phyloP scores from a whole-genome alignment of 2,888 invertebrate genomes.

The Lasioglossum vierecki region DNA sequence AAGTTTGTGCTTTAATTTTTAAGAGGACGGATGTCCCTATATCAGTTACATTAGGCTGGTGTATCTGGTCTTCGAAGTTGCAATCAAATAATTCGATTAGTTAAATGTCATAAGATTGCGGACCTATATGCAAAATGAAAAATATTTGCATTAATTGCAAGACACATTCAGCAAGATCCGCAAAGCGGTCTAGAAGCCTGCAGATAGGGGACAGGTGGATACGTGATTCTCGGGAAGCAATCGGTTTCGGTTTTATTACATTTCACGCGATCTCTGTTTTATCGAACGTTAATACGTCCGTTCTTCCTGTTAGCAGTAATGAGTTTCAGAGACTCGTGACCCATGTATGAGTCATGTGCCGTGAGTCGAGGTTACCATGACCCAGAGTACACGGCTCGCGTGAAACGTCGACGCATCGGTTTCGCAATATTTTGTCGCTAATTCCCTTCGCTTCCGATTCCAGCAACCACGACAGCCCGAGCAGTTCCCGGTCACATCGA shows the following conservation, averaged over 20 bases:
- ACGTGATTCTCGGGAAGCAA: background rate
- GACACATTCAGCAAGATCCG: background rate
- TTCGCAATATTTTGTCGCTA: background rate
- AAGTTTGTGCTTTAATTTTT: too few species aligned
- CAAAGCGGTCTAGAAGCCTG: background rate
- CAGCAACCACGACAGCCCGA: conserved; percentile 78
- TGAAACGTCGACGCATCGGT: background rate
- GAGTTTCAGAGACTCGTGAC: conserved; percentile 12
- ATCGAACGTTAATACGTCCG: background rate
- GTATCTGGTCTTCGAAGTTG: background rate
- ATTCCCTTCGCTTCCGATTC: conserved; percentile 32
- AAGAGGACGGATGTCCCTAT: too few species aligned
- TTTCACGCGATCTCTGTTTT: background rate
- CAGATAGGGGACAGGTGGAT: background rate
- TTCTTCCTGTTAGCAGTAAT: conserved; percentile 6
- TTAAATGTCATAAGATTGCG: background rate
- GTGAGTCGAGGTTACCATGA: background rate
- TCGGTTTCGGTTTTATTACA: background rate
- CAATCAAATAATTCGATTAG: background rate
- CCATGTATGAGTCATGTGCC: conserved; percentile 1
- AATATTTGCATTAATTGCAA: too few species aligned
- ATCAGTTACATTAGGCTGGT: too few species aligned
- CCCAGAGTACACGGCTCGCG: background rate
- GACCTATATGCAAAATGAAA: background rate
- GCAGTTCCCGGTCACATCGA: conserved; percentile 79